These are phyloP conservation scores for Pseudorectes ferrugineus DNA, from an alignment of 2,113 vertebrate species.

Conservation along the genomic window DNA sequence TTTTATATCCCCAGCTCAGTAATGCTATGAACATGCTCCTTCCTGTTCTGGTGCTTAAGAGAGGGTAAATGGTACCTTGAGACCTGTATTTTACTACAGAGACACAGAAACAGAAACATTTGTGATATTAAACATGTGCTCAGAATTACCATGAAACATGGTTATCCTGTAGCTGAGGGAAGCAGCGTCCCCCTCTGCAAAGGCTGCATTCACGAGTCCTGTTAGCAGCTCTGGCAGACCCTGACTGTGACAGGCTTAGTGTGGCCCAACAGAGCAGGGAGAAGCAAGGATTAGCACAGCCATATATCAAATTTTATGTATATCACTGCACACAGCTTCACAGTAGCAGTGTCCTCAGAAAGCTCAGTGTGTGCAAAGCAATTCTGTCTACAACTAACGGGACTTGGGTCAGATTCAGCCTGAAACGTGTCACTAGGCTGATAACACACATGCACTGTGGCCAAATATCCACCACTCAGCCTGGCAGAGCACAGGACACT, in stretches of 20 bases:
- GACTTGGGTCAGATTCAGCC: background rate
- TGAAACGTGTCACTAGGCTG: accelerated
- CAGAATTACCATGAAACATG: background rate
- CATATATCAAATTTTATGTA: background rate
- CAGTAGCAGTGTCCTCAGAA: background rate
- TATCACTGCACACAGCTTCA: background rate
- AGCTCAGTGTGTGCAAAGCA: background rate
- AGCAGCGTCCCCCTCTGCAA: background rate
- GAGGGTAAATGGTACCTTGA: background rate
- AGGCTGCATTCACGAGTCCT: accelerated
- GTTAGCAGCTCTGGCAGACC: background rate
- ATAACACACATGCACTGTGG: background rate
- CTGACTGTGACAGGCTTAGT: background rate
- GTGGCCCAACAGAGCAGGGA: background rate
- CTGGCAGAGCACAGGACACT: background rate
- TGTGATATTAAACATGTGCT: background rate
- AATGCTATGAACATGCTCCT: background rate
- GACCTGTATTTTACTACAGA: background rate
- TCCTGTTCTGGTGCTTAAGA: background rate
- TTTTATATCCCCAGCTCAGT: background rate
- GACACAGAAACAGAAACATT: background rate
- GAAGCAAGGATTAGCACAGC: background rate
- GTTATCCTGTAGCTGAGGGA: background rate
- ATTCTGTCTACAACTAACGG: accelerated
- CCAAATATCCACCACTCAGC: background rate